These are phyloP conservation scores for Cercopithecus neglectus DNA, from an alignment of 2,797 vertebrate genomes.

Conservation along the genomic window DNA sequence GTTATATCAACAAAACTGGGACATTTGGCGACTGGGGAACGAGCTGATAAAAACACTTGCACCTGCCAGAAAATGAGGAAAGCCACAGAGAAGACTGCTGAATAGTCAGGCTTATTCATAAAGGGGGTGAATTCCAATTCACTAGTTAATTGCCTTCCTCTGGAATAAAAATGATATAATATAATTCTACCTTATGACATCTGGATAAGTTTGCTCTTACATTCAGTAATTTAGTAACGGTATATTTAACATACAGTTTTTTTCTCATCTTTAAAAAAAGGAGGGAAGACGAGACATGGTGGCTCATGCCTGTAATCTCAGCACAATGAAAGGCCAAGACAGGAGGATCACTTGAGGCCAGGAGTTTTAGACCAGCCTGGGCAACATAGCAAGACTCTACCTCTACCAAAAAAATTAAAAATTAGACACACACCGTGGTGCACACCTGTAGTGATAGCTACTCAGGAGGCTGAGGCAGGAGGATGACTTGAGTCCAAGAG, in stretches of 20 bases:
- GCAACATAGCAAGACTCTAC: background rate
- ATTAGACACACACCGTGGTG: background rate
- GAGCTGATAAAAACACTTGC: background rate
- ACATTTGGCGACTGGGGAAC: slow-evolving; percentile 5
- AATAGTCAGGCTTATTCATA: background rate
- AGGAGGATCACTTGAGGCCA: background rate
- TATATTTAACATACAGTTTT: background rate
- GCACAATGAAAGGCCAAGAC: background rate
- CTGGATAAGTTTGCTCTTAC: slow-evolving; percentile 16
- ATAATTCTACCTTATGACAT: background rate
- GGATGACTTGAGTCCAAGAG: background rate
- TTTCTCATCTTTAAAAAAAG: background rate
- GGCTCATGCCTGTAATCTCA: background rate
- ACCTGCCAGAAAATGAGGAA: slow-evolving; percentile 25
- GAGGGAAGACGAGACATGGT: background rate
- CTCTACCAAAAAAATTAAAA: background rate
- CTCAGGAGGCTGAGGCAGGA: background rate
- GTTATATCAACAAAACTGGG: slow-evolving; percentile 45
- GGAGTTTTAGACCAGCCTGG: background rate
- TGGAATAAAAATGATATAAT: background rate
- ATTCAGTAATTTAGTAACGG: background rate
- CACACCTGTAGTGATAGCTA: background rate
- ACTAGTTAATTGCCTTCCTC: background rate
- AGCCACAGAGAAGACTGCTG: background rate
- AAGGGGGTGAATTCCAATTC: background rate